These are phyloP conservation scores for Mesorhabditis sp. DNA, from an alignment of 2,888 invertebrate species.

Conservation along the genomic window DNA sequence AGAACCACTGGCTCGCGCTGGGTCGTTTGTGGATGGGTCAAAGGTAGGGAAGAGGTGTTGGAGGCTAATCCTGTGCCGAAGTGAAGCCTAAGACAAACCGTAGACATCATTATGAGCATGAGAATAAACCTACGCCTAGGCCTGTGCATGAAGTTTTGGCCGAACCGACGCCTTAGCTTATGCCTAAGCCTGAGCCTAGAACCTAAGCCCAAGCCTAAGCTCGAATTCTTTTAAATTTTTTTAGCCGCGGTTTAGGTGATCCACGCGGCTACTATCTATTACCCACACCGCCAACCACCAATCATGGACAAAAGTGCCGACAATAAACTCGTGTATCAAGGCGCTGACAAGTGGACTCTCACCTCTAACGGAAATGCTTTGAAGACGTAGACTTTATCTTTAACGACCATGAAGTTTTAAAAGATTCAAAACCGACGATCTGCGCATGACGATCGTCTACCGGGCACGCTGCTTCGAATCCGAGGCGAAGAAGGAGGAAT, in stretches of 20 bases:
- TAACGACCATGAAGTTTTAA: not conserved
- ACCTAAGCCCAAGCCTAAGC: too few relatives aligned
- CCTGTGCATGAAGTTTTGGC: too few relatives aligned
- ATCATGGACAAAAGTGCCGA: conserved; percentile 1
- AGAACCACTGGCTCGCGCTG: not conserved
- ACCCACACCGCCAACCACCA: conserved; percentile 15
- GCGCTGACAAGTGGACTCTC: conserved; percentile 3
- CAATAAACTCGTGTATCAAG: not conserved
- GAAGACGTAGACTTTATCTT: not conserved
- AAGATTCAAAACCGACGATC: conserved; percentile 15
- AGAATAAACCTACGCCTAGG: too few relatives aligned
- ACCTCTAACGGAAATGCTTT: not conserved
- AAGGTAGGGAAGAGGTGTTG: not conserved
- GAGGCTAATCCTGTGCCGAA: not conserved
- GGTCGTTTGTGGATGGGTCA: conserved; percentile 4
- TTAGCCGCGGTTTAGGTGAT: not conserved
- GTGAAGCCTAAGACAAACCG: not conserved
- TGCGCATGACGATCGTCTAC: conserved; percentile 18
- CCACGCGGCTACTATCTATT: not conserved
- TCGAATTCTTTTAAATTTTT: too few relatives aligned
- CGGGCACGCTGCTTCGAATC: conserved; percentile 18
- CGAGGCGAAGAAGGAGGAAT: conserved; percentile 8
- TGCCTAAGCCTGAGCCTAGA: too few relatives aligned
- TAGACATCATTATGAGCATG: too few relatives aligned
- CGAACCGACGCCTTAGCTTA: too few relatives aligned